Evolutionary conservation across 2,113 vertebrate species (phyloP).

Genomic region (Cnemophilus loriae): DNA sequence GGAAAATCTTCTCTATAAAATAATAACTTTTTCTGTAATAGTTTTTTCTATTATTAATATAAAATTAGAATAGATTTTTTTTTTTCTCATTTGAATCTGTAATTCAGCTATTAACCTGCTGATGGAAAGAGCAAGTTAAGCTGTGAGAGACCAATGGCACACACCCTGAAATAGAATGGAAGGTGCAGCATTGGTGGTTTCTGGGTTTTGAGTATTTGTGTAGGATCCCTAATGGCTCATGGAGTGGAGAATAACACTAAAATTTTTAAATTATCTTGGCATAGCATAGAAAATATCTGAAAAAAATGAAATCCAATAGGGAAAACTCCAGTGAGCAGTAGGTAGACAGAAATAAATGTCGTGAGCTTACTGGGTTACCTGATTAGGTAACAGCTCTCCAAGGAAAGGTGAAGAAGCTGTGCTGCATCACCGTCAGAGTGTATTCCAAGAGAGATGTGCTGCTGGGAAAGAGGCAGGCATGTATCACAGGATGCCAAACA

Average conservation of each 20-base stretch:
- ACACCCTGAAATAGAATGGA: background rate
- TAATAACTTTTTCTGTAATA: background rate
- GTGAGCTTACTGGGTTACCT: background rate
- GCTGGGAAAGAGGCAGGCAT: background rate
- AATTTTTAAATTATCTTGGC: background rate
- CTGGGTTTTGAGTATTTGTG: background rate
- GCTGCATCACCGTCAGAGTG: background rate
- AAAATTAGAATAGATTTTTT: background rate
- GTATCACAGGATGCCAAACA: background rate
- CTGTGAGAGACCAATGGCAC: background rate
- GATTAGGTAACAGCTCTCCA: background rate
- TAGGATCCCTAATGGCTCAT: background rate
- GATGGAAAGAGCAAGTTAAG: background rate
- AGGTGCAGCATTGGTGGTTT: background rate
- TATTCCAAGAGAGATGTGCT: background rate
- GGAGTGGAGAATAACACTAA: background rate
- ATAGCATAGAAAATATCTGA: background rate
- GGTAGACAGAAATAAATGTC: background rate
- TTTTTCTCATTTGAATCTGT: background rate
- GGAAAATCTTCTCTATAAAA: background rate
- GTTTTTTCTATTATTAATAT: background rate
- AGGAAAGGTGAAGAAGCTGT: background rate
- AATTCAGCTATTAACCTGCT: background rate
- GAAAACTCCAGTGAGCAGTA: background rate
- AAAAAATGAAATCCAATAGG: background rate